Evolutionary conservation across 2,113 vertebrate species (phyloP).

Genomic region (Speoplatyrhinus poulsoni): DNA sequence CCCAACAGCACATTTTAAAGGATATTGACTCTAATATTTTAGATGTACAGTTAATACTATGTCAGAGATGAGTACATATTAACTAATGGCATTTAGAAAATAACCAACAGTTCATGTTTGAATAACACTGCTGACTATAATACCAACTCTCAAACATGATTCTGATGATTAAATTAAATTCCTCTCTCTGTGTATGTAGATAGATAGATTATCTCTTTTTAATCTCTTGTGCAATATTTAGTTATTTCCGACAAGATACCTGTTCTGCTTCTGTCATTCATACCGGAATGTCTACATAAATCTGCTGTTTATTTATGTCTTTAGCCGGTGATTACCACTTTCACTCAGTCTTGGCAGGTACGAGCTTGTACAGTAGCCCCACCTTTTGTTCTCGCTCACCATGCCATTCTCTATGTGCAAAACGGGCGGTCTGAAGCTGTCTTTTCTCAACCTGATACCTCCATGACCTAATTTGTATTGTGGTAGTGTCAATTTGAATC

Average conservation of each 20-base stretch:
- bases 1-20: not conserved
- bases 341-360: constrained; percentile 49
- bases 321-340: constrained; percentile 60
- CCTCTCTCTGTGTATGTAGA: constrained; percentile 21
- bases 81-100: not conserved
- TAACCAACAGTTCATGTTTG: not conserved
- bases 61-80: not conserved
- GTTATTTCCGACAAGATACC: constrained; percentile 24
- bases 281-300: constrained; percentile 57
- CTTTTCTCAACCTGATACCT: constrained; percentile 53
- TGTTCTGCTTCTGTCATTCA: constrained; percentile 42
- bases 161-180: constrained; percentile 27
- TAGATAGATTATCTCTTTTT: constrained; percentile 37
- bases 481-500: constrained; percentile 19
- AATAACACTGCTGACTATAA: constrained; percentile 9
- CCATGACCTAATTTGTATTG: constrained; percentile 56
- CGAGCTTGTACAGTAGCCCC: constrained; percentile 24
- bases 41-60: not conserved
- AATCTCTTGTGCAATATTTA: constrained; percentile 36
- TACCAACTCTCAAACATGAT: constrained; percentile 43
- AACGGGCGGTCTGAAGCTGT: constrained; percentile 46
- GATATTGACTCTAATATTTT: too few species aligned
- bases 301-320: constrained; percentile 48
- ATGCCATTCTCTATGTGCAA: constrained; percentile 34
- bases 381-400: constrained; percentile 43